phyloP scores from a whole-genome alignment of 1,140 invertebrate genomes.

The Chionoecetes opilio region DNA sequence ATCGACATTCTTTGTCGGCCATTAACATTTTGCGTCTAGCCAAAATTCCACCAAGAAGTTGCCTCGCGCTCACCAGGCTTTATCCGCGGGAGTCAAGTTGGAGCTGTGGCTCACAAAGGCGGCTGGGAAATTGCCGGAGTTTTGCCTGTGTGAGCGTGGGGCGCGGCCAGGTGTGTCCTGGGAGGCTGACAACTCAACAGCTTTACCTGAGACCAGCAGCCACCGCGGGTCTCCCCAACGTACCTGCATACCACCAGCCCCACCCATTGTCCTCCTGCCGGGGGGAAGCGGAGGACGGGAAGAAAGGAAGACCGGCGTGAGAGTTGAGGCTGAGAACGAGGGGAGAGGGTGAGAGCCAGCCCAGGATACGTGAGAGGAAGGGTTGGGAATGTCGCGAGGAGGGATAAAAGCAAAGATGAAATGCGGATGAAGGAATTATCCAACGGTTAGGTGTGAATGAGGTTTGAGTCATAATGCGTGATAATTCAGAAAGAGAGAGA shows the following conservation, averaged over 20 bases:
- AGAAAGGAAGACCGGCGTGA: conserved; percentile 52
- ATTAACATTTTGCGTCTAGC: not conserved
- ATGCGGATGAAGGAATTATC: not conserved
- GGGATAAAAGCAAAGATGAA: not conserved
- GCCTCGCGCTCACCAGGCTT: not conserved
- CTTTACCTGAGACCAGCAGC: conserved; percentile 60
- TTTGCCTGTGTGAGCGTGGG: conserved; percentile 37
- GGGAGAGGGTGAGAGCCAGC: conserved; percentile 52
- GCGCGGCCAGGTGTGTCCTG: conserved; percentile 58
- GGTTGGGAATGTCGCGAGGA: conserved; percentile 33
- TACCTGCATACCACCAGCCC: conserved; percentile 75
- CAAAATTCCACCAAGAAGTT: not conserved
- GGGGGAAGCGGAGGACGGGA: conserved; percentile 42
- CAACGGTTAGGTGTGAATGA: not conserved
- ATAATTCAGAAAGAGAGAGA: conserved; percentile 44
- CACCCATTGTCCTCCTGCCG: conserved; percentile 60
- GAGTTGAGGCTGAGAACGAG: conserved; percentile 57
- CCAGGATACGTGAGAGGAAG: conserved; percentile 51
- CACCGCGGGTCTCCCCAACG: conserved; percentile 65
- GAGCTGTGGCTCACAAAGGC: conserved; percentile 32
- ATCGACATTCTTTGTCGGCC: not conserved
- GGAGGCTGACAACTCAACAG: conserved; percentile 43
- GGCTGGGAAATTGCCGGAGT: conserved; percentile 37
- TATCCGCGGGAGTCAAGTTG: conserved; percentile 13
- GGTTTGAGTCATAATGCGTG: not conserved